Conservation (phyloP, 1,140 invertebrate species). For the Bombus picipes region DNA sequence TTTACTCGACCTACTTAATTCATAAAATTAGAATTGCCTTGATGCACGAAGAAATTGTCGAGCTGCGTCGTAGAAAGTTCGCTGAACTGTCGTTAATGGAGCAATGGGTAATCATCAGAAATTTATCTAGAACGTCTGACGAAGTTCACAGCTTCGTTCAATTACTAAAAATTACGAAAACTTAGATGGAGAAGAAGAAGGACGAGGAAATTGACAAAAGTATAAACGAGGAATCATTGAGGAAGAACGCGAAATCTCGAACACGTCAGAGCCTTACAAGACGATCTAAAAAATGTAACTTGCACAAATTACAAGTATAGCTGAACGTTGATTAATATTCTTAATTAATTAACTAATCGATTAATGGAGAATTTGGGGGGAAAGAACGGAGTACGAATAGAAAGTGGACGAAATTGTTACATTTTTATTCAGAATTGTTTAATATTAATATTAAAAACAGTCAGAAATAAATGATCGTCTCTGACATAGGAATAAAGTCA, state of each 20-base stretch:
- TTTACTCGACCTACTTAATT: neutral
- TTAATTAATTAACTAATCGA: neutral
- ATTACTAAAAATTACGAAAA: neutral
- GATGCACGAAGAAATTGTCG: slow-evolving; percentile 67
- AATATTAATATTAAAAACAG: neutral
- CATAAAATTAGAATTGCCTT: slow-evolving; percentile 58
- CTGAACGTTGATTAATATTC: no score
- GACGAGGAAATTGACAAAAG: neutral
- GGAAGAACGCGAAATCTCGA: neutral
- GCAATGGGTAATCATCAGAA: neutral
- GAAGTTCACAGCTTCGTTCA: neutral
- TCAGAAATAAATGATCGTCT: neutral
- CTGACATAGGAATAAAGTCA: neutral
- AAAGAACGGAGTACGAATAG: no score
- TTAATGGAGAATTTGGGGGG: no score
- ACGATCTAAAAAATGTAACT: slow-evolving; percentile 41
- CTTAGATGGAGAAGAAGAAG: neutral
- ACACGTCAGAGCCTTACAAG: neutral
- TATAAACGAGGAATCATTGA: neutral
- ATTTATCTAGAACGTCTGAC: no score
- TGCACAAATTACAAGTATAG: neutral
- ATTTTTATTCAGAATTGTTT: no score
- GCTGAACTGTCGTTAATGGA: slow-evolving; percentile 26
- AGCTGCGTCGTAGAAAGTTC: slow-evolving; percentile 59
- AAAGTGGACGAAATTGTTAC: no score